These are phyloP conservation scores for Trissoscelio sp. DNA, from an alignment of 2,888 invertebrate species.

Conservation along the genomic window DNA sequence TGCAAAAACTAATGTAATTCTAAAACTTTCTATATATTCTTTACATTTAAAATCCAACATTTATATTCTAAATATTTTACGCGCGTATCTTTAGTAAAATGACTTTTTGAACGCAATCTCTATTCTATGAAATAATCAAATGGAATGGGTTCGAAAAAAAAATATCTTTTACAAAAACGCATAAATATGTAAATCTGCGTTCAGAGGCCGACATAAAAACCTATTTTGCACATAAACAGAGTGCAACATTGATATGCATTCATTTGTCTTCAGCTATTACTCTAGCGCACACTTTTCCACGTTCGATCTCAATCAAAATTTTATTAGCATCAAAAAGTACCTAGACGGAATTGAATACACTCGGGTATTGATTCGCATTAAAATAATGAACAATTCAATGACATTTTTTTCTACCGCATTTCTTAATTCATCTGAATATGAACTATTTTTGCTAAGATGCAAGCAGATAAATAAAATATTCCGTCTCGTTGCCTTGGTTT, in stretches of 20 bases:
- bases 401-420: neutral
- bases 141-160: conserved; percentile 1
- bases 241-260: conserved; percentile 14
- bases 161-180: conserved; percentile 12
- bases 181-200: conserved; percentile 39
- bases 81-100: neutral
- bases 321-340: conserved; percentile 31
- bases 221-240: conserved; percentile 41
- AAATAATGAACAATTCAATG: conserved; percentile 23
- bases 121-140: conserved; percentile 1
- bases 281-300: conserved; percentile 4
- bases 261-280: conserved; percentile 34
- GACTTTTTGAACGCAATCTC: neutral
- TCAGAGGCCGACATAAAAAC: conserved; percentile 24
- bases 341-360: conserved; percentile 3
- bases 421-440: conserved; percentile 2
- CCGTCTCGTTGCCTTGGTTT: too few relatives aligned
- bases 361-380: conserved; percentile 27
- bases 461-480: too few relatives aligned
- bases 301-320: conserved; percentile 25
- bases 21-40: too few relatives aligned
- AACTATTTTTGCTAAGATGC: conserved; percentile 21
- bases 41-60: neutral
- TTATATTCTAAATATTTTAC: neutral
- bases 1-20: too few relatives aligned